Conservation (phyloP, 2,888 invertebrate species). For the Cabera pusaria region DNA sequence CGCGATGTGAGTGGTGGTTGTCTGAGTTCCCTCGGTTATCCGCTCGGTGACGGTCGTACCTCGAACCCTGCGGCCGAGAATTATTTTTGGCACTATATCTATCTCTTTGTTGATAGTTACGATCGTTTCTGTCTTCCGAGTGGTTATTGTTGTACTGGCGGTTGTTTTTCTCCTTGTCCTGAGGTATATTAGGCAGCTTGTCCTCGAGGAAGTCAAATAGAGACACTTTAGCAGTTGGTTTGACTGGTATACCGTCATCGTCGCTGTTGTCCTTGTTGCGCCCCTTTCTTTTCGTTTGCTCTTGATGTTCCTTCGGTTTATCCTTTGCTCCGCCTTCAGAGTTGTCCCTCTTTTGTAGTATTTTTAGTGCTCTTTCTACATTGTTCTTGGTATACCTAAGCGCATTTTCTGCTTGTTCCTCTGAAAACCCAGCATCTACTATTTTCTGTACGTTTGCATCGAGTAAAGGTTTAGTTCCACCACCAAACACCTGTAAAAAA, state of each 20-base stretch:
- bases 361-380: constrained; percentile 87
- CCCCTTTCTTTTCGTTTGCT: constrained; percentile 72
- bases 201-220: constrained; percentile 93
- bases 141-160: constrained; percentile 50
- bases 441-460: constrained; percentile 91
- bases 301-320: constrained; percentile 66
- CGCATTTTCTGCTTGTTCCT: constrained; percentile 90
- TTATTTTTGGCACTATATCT: constrained; percentile 60
- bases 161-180: constrained; percentile 67
- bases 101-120: constrained; percentile 58
- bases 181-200: constrained; percentile 86
- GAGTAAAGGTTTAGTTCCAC: constrained; percentile 86
- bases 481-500: constrained; percentile 81
- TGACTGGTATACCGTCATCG: constrained; percentile 84
- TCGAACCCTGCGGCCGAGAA: constrained; percentile 55
- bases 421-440: constrained; percentile 90
- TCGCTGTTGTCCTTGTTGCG: constrained; percentile 75
- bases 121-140: constrained; percentile 60
- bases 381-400: constrained; percentile 88
- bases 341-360: constrained; percentile 84
- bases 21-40: constrained; percentile 66
- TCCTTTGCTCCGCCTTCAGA: constrained; percentile 73
- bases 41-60: constrained; percentile 59
- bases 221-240: constrained; percentile 91
- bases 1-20: constrained; percentile 59